Conservation (phyloP, 2,888 invertebrate genomes). For the Schizotus pectinicornis region DNA sequence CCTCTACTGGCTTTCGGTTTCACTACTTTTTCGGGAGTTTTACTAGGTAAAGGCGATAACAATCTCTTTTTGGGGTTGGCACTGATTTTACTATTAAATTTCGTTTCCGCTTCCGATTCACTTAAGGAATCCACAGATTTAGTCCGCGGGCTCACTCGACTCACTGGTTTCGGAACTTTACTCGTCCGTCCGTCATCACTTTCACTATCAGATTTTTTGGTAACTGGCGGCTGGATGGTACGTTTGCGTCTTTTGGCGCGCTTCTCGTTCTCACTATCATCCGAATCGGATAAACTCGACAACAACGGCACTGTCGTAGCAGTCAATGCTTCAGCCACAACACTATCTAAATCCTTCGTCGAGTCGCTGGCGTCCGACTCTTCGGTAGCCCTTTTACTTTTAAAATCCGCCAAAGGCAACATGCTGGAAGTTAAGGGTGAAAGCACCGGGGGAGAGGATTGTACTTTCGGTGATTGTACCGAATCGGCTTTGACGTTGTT, state of each 20-base stretch:
- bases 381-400: constrained; percentile 38
- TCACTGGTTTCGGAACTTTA: constrained; percentile 45
- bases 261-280: constrained; percentile 42
- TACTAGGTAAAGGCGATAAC: constrained; percentile 12
- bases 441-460: too few species aligned
- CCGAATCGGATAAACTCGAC: constrained; percentile 68
- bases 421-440: constrained; percentile 35
- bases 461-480: constrained; percentile 34
- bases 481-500: constrained; percentile 31
- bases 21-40: constrained; percentile 13
- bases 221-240: constrained; percentile 33
- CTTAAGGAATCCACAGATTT: constrained; percentile 52
- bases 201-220: constrained; percentile 36
- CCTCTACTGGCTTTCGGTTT: constrained; percentile 55
- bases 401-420: constrained; percentile 28
- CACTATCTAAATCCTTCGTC: constrained; percentile 63
- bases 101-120: constrained; percentile 50
- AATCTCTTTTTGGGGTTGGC: constrained; percentile 18
- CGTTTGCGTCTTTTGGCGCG: constrained; percentile 32
- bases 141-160: constrained; percentile 52
- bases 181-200: constrained; percentile 49
- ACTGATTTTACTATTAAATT: constrained; percentile 2
- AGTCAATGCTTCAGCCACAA: constrained; percentile 61
- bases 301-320: constrained; percentile 55
- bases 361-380: constrained; percentile 61